Evolutionary conservation across 2,888 invertebrate species (phyloP), one percentile per base, ranked within the genome.

Genomic region (Lithophane ornitopus): DNA sequence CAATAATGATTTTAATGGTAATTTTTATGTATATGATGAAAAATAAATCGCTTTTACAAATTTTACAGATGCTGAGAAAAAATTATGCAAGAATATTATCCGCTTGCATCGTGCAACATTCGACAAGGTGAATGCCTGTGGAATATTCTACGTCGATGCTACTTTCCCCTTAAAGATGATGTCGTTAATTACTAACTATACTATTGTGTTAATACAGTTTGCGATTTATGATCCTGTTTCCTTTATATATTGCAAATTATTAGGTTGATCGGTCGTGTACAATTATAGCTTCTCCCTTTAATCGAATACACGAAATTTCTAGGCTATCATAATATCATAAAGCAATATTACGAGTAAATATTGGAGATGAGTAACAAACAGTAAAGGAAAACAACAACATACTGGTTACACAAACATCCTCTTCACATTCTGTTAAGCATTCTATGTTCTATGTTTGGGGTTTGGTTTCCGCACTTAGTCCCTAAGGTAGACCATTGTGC

Each of bases 121-220:
- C 14, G 14, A 26, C 14, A 56, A 56, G 14, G 26, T 56, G 56
- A 56, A 56, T 56, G 56, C 26, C 26, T 56, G 56, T 56, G 56
- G 56, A 26, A 76, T 75, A 26, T 75, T 76, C 56, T 76, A 58
- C 39, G 12, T 76, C 0, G 56, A 76, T 58, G 75, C 63, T 28
- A 28, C 46, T 49, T 76, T 58, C 19, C n/a, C 63, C 0, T n/a
- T 75, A 6, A 76, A 39, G 19, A n/a, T 63, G 19, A 28, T 63
- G 9, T 26, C 46, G 7, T 58, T 71, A 72, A 22, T 41, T 8
- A 28, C 46, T 11, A 22, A 76, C 9, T 74, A 74, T 22, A 56
- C 12, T 8, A 2, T 74, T 34, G 54, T 74, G 2, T 2, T 74
- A 2, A 14, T 80, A n/a, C 78, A 79, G 41, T 69, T 79, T 54